Percentiles rank a stretch among this genome's conserved stretches.
These are phyloP conservation scores for Cecidostiba fungosa DNA, from an alignment of 2,888 invertebrate species.

Conservation along the genomic window DNA sequence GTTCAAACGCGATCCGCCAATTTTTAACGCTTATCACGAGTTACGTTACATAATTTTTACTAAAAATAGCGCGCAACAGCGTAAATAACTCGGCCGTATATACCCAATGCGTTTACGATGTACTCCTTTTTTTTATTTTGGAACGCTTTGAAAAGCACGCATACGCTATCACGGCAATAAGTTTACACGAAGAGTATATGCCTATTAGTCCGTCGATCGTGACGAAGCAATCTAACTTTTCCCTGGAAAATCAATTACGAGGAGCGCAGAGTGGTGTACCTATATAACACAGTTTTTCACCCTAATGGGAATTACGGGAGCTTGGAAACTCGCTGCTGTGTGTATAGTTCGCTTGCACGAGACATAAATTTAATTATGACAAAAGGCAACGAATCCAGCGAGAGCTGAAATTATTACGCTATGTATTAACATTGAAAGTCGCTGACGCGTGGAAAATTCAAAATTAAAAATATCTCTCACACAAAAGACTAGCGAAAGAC, in stretches of 20 bases:
- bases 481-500: background rate
- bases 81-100: no score
- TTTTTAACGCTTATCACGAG: no score
- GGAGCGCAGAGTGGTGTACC: no score
- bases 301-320: conserved; percentile 3
- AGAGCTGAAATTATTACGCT: no score
- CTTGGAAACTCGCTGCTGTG: background rate
- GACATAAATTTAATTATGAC: background rate
- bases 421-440: background rate
- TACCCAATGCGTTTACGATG: no score
- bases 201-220: background rate
- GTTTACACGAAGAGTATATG: background rate
- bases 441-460: background rate
- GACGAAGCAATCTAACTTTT: conserved; percentile 10
- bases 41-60: no score
- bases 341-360: background rate
- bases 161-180: background rate
- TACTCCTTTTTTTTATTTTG: no score
- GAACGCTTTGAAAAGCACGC: background rate
- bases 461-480: background rate
- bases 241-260: conserved; percentile 5
- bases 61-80: no score
- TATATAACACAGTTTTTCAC: background rate
- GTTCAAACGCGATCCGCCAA: no score
- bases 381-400: background rate